Evolutionary conservation across 2,797 vertebrate genomes (phyloP), one percentile per base, ranked within the genome.

Genomic region (Artibeus lituratus): DNA sequence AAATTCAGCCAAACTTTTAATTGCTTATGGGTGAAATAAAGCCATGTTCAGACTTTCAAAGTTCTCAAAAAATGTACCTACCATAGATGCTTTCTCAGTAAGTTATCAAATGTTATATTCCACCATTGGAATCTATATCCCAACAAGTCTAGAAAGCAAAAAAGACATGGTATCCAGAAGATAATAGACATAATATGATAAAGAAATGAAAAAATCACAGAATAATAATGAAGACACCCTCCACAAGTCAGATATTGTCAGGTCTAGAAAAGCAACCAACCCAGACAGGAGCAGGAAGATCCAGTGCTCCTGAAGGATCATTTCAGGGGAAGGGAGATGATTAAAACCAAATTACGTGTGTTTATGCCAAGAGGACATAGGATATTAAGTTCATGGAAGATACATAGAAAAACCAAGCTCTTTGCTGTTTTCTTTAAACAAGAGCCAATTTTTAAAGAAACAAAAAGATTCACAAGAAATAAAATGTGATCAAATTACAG

Each of bases 11-110:
- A 67, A 87, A 92, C n/a, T 78, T 92, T 84, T 26, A 44, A 24
- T 74, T 47, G 7, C 87, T 81, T 81, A 7, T 76, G 49, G 44
- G 15, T 94, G 42, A 93, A 96, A 74, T 92, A 51, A 83, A 90
- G n/a, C 9, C 10, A 87, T 72, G 35, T 59, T 84, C 59, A 82
- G 62, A 87, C 19, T 53, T 44, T 1, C 26, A 97, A 49, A 32
- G 0, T 21, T 37, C 62, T 92, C 39, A 73, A 74, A 88, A 92
- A 77, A 37, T 42, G 3, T 91, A 14, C 39, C 47, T 86, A 47
- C 32, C 51, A 16, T 57, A 84, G 16, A 49, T 91, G n/a, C 1
- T 80, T 90, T 89, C 37, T 76, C 32, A 65, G 7, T 7, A 69
- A 92, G 86, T 62, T 72, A 92, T 55, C 89, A 9, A 47, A 57